Evolutionary conservation across 1,140 invertebrate genomes (phyloP), one percentile per base, ranked within the genome.

Genomic region (Bombus affinis): DNA sequence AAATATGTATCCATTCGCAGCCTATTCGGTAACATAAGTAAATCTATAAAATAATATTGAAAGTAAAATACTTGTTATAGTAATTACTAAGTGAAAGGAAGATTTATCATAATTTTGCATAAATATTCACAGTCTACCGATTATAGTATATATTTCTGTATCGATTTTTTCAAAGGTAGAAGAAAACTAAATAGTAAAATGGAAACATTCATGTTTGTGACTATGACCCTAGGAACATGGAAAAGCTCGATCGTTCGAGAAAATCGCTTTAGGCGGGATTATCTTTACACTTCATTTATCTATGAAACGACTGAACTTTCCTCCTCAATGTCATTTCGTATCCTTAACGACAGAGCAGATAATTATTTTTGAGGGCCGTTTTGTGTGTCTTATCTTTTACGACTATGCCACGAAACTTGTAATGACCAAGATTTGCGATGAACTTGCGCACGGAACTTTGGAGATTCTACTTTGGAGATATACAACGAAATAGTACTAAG

Each of bases 201-300:
- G 18, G 47, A 53, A 22, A 53, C 18, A 22, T 53, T 53, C 18
- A 2, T 53, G 47, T 53, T 53, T 53, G 47, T 53, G 47, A n/a
- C 59, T 32, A 13, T 35, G 65, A 32, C 25, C 37, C 22, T 12
- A 28, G 10, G 1, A 10, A 13, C 25, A 39, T 28, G 15, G 25
- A 39, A 39, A 66, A n/a, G 32, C 37, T 71, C 25, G 68, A 71
- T 72, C 13, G 70, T 72, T 44, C 1, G n/a, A n/a, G 25, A 32
- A 73, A 15, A 42, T 42, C 22, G 70, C 22, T n/a, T 71, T n/a
- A 13, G 12, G 25, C 12, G 3, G 28, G 12, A 42, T 44, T 37
- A 73, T 73, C 42, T 44, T 73, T 73, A 44, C 71, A 44, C 71
- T 6, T 73, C 71, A 73, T 47, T 47, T 44, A 42, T 73, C 42